These are phyloP conservation scores for Lepisosteus oculatus DNA, from an alignment of 2,113 vertebrate genomes.

Conservation along the genomic window DNA sequence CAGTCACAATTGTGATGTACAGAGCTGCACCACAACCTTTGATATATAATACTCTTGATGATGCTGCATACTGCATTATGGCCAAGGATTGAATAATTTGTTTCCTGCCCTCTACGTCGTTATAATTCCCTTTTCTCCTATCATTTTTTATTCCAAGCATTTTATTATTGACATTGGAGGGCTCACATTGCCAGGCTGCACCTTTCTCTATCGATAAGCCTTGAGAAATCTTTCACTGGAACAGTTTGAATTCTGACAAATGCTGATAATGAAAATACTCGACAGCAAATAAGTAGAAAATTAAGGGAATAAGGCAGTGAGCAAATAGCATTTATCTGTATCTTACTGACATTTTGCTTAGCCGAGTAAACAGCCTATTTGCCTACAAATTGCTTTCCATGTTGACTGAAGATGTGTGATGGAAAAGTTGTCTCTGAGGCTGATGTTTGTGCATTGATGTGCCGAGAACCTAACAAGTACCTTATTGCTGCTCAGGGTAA, in stretches of 20 bases:
- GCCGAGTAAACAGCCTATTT: constrained; percentile 11
- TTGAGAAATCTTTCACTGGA: constrained; percentile 11
- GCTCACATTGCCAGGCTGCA: not conserved
- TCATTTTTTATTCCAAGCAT: not conserved
- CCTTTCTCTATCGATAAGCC: constrained; percentile 11
- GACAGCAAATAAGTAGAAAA: constrained; percentile 4
- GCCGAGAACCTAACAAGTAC: not conserved
- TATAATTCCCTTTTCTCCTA: not conserved
- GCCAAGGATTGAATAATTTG: no score
- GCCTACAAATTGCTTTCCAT: constrained; percentile 9
- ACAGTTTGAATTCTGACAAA: not conserved
- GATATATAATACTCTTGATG: no score
- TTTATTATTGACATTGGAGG: constrained; percentile 1
- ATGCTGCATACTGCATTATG: no score
- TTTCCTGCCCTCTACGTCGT: no score
- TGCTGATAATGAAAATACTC: constrained; percentile 10
- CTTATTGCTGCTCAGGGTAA: not conserved
- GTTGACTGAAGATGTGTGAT: constrained; percentile 12
- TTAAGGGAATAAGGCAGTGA: constrained; percentile 11
- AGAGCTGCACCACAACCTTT: not conserved
- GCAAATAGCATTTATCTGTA: constrained; percentile 24
- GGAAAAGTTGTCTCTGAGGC: not conserved
- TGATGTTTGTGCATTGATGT: constrained; percentile 6
- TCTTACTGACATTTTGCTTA: constrained; percentile 25
- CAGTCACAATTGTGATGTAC: not conserved